Conservation (phyloP, 1,140 invertebrate species). For the Geopemphigus sp. region DNA sequence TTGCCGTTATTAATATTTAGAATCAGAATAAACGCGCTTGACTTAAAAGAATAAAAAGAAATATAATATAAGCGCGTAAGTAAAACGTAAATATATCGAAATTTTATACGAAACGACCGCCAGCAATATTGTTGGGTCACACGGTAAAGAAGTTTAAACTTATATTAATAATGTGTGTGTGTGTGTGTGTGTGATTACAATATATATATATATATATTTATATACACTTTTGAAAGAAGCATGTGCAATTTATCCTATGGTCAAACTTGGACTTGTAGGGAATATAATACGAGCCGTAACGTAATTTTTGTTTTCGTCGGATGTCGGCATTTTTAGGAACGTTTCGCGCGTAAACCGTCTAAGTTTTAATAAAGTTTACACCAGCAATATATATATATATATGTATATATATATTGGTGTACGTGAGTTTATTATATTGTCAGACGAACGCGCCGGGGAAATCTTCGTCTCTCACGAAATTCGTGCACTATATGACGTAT, state of each 20-base stretch:
- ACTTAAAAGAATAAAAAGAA: too few species aligned
- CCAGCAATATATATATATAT: not conserved
- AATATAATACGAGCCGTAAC: constrained; percentile 32
- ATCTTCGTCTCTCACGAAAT: not conserved
- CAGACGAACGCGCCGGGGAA: not conserved
- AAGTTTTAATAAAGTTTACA: constrained; percentile 26
- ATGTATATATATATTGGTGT: too few species aligned
- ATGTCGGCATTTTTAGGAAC: constrained; percentile 11
- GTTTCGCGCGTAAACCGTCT: not conserved
- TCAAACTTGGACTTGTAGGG: not conserved
- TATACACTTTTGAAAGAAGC: not conserved
- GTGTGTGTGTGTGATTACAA: too few species aligned
- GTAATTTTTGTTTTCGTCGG: not conserved
- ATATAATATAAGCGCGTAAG: too few species aligned
- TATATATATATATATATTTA: not conserved
- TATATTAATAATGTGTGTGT: too few species aligned
- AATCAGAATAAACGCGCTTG: too few species aligned
- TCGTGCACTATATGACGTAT: not conserved
- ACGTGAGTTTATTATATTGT: not conserved
- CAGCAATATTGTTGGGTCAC: not conserved
- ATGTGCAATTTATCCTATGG: constrained; percentile 22
- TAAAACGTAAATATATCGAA: not conserved
- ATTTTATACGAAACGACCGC: not conserved
- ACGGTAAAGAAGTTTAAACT: not conserved
- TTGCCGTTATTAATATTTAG: too few species aligned